Conservation (phyloP, 2,113 vertebrate species). For the Thymallus thymallus region DNA sequence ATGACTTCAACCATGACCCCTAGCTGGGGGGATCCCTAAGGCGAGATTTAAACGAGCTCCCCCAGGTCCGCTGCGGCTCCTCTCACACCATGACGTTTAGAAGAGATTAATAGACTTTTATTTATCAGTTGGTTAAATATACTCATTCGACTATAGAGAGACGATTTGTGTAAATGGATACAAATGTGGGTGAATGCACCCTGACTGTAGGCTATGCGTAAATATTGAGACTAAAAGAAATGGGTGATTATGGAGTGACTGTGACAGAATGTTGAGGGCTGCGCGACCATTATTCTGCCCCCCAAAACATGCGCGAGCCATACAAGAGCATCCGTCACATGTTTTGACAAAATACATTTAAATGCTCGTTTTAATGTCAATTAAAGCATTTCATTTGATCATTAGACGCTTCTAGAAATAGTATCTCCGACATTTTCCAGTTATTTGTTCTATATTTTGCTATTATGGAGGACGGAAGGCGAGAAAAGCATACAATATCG, state of each 20-base stretch:
- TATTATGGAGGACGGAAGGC: slow-evolving; percentile 70
- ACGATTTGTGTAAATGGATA: slow-evolving; percentile 48
- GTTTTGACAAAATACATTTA: slow-evolving; percentile 11
- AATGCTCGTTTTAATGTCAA: slow-evolving; percentile 28
- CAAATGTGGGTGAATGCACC: slow-evolving; percentile 51
- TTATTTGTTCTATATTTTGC: slow-evolving; percentile 44
- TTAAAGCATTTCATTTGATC: slow-evolving; percentile 6
- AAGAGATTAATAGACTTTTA: slow-evolving; percentile 47
- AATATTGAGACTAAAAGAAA: slow-evolving; percentile 16
- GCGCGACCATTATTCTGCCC: neutral
- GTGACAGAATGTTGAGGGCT: slow-evolving; percentile 42
- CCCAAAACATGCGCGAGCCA: neutral
- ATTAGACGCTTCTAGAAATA: slow-evolving; percentile 30
- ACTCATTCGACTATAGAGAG: slow-evolving; percentile 40
- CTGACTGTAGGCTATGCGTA: slow-evolving; percentile 43
- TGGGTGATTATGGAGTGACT: slow-evolving; percentile 26
- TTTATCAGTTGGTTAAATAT: slow-evolving; percentile 49
- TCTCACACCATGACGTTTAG: slow-evolving; percentile 52
- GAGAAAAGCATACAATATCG: slow-evolving; percentile 78
- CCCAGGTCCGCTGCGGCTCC: slow-evolving; percentile 65
- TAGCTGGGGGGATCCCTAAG: slow-evolving; percentile 77
- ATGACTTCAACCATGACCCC: slow-evolving; percentile 78
- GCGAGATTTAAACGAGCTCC: slow-evolving; percentile 84
- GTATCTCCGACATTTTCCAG: slow-evolving; percentile 57
- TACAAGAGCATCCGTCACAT: neutral